Base-by-base conservation (phyloP, 2,797 vertebrate genomes). In the Orientallactaga sibirica region DNA sequence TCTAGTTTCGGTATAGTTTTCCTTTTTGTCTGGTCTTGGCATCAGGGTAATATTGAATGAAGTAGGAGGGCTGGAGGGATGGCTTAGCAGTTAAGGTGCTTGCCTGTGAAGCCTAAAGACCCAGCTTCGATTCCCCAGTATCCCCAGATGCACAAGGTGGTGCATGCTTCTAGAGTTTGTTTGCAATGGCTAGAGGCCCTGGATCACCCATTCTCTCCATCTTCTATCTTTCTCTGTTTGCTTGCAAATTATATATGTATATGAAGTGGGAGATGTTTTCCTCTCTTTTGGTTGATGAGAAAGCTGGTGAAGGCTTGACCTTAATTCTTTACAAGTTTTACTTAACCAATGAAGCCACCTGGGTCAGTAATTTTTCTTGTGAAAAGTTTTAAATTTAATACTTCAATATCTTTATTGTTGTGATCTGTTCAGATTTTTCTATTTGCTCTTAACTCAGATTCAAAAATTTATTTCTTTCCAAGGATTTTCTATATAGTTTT, bases 381-480 rank as follows among this genome's bases (percentile, higher is more conserved):
- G 58, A 55, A 22, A 80, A 70, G 12, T 70, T 78, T 90, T 55
- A 20, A 87, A 90, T 83, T 71, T 79, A 88, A n/a, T 76, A 70
- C 27, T 77, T 80, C 24, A 82, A 12, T 79, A n/a, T 77, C 61
- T 94, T 80, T 24, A 71, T 67, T 76, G 76, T 80, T 22, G 58
- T 24, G 37, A 12, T 76, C 16, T 61, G 41, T 14, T 80, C 20
- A 27, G 16, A 88, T 64, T 84, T 83, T 68, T 86, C 37, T 76
- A 20, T 81, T 74, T 76, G 55, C 75, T 90, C 66, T 78, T 52
- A 66, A 94, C n/a, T 37, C 43, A 22, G 19, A 66, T 90, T 84
- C 7, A 76, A 52, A 64, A 70, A 71, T 43, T 76, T 79, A 27
- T 62, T 24, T 80, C 74, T 88, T 84, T 83, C 43, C 19, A 87